Evolutionary conservation across 2,113 vertebrate species (phyloP), one percentile per base, ranked within the genome.

Genomic region (Apaloderma vittatum): DNA sequence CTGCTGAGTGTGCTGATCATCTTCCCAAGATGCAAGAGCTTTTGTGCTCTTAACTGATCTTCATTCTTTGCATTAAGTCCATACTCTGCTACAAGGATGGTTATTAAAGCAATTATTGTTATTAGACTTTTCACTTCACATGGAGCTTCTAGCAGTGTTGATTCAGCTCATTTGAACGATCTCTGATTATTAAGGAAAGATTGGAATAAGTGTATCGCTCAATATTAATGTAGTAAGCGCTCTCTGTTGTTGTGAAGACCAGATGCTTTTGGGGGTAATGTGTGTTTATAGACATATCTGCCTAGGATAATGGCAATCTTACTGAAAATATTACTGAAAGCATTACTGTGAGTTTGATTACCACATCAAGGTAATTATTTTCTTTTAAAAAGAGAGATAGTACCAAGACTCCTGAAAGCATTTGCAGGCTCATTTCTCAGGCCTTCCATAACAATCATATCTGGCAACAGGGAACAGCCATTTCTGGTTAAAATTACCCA

Each of bases 401-500:
- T 61, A n/a, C 24, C 65, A 77, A 86, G 46, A 23, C 8, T 75
- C 37, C 22, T 91, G 80, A 88, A 86, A 43, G 73, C 18, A 45
- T 94, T 91, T 94, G 62, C 45, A 73, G 57, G 48, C 45, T 81
- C n/a, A 68, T 90, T 90, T 75, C 83, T 82, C 58, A 54, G 55
- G 45, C 26, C 36, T 92, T 82, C 36, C 29, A 12, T 77, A 72
- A 40, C 52, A 78, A 21, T 79, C 32, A 3, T 10, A 22, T 84
- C 81, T 77, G 75, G 37, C 72, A 86, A 54, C 6, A 73, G 26
- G n/a, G 49, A 93, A 43, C 37, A 62, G 15, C 40, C 8, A 8
- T 62, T 91, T 58, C 43, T 86, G 27, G 11, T 37, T 86, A 70
- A 75, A 86, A 12, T 43, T 59, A 66, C 36, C 8, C 30, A 80